Evolutionary conservation across 2,797 vertebrate species (phyloP).

Genomic region (Meriones psammophilus): DNA sequence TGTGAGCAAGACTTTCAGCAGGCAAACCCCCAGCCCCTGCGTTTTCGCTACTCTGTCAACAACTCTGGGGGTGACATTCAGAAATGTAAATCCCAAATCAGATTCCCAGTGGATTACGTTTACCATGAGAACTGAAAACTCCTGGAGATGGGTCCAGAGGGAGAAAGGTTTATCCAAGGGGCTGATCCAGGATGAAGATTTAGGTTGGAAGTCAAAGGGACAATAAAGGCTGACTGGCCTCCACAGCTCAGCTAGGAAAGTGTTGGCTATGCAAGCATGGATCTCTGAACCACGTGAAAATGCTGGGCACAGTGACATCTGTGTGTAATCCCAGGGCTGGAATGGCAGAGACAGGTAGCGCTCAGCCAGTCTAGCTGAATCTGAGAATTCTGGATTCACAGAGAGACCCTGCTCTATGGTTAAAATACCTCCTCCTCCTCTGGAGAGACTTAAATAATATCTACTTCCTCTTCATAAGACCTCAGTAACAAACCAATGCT

Average conservation of each 20-base stretch:
- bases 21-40: not conserved
- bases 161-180: not conserved
- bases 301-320: not conserved
- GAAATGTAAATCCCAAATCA: not conserved
- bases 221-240: too few species aligned
- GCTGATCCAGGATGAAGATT: not conserved
- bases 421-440: not conserved
- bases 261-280: not conserved
- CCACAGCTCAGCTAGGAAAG: not conserved
- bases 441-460: not conserved
- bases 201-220: not conserved
- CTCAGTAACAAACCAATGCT: not conserved
- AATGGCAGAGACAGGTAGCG: too few species aligned
- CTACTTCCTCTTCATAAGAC: not conserved
- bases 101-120: not conserved
- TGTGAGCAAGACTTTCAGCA: not conserved
- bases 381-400: not conserved
- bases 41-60: not conserved
- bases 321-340: not conserved
- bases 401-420: not conserved
- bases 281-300: not conserved
- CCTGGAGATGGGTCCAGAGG: not conserved
- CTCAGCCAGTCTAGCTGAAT: not conserved
- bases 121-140: not conserved
- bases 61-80: not conserved